Conservation (phyloP, 2,888 invertebrate species). For the Hypena proboscidalis region DNA sequence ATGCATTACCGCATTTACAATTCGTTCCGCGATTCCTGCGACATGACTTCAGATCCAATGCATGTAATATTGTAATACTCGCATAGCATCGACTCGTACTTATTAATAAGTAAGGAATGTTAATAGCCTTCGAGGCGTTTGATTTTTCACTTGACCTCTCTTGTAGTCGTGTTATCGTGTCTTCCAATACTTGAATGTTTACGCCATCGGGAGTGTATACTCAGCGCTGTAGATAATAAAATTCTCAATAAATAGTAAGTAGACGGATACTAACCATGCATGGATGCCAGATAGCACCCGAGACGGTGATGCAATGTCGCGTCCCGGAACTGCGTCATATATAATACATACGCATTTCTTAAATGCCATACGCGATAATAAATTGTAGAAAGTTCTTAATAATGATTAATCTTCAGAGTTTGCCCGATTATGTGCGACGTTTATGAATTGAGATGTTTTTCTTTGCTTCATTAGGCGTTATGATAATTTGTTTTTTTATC, state of each 20-base stretch:
- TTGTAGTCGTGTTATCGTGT: slow-evolving; percentile 51
- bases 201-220: slow-evolving; percentile 52
- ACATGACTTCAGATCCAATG: slow-evolving; percentile 47
- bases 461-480: slow-evolving; percentile 36
- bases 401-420: slow-evolving; percentile 37
- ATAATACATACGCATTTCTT: slow-evolving; percentile 30
- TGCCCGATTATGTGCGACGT: slow-evolving; percentile 33
- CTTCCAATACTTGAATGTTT: slow-evolving; percentile 56
- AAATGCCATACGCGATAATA: slow-evolving; percentile 27
- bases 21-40: slow-evolving; percentile 57
- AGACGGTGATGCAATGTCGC: slow-evolving; percentile 51
- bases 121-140: slow-evolving; percentile 59
- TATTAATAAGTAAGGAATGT: slow-evolving; percentile 67
- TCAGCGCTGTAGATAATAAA: slow-evolving; percentile 58
- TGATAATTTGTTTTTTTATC: slow-evolving; percentile 41
- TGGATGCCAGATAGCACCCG: slow-evolving; percentile 55
- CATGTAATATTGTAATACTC: slow-evolving; percentile 25
- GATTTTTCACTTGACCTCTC: slow-evolving; percentile 65
- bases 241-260: slow-evolving; percentile 58
- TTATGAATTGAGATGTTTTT: slow-evolving; percentile 44
- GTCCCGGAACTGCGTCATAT: slow-evolving; percentile 39
- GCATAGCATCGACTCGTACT: slow-evolving; percentile 43
- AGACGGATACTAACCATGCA: slow-evolving; percentile 48
- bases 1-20: slow-evolving; percentile 40
- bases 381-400: slow-evolving; percentile 49